Conservation (phyloP, 2,797 vertebrate genomes). For the Siniperca undulata region DNA sequence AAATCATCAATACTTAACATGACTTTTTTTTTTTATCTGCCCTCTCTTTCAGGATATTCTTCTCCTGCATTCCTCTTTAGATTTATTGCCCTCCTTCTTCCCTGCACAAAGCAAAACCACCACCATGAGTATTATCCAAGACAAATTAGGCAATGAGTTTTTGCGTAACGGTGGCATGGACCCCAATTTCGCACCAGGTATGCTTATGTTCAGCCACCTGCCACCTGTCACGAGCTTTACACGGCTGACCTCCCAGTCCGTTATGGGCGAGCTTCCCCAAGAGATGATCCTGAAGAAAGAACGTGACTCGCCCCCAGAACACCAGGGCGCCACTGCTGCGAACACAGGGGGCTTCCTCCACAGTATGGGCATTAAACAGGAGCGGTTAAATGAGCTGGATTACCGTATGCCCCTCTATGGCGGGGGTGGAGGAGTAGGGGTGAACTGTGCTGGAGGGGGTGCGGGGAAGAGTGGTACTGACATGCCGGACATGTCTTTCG, state of each 20-base stretch:
- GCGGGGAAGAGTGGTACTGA: slow-evolving; percentile 83
- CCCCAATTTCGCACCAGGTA: slow-evolving; percentile 92
- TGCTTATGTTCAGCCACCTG: slow-evolving; percentile 99
- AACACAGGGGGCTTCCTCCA: slow-evolving; percentile 85
- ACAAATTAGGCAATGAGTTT: slow-evolving; percentile 95
- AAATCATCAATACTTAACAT: slow-evolving; percentile 17
- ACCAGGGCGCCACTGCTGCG: slow-evolving; percentile 61
- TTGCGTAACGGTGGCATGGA: slow-evolving; percentile 95
- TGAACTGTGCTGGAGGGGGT: slow-evolving; percentile 74
- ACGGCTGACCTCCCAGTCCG: slow-evolving; percentile 90
- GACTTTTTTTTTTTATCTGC: slow-evolving; percentile 14
- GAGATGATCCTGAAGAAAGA: slow-evolving; percentile 99
- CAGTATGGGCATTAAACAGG: slow-evolving; percentile 95
- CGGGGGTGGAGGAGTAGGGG: slow-evolving; percentile 73
- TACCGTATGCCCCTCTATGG: slow-evolving; percentile 87
- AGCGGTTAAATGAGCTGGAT: slow-evolving; percentile 93
- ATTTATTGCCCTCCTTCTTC: slow-evolving; percentile 68
- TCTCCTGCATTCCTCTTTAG: slow-evolving; percentile 76
- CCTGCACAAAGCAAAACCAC: slow-evolving; percentile 73
- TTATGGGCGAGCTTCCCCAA: slow-evolving; percentile 89
- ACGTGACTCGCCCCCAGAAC: slow-evolving; percentile 89
- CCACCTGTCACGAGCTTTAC: slow-evolving; percentile 98
- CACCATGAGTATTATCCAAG: slow-evolving; percentile 90
- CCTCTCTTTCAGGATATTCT: slow-evolving; percentile 77
- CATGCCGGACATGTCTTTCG: slow-evolving; percentile 87